Conservation (phyloP, 2,888 invertebrate genomes). For the Dicycla oo region DNA sequence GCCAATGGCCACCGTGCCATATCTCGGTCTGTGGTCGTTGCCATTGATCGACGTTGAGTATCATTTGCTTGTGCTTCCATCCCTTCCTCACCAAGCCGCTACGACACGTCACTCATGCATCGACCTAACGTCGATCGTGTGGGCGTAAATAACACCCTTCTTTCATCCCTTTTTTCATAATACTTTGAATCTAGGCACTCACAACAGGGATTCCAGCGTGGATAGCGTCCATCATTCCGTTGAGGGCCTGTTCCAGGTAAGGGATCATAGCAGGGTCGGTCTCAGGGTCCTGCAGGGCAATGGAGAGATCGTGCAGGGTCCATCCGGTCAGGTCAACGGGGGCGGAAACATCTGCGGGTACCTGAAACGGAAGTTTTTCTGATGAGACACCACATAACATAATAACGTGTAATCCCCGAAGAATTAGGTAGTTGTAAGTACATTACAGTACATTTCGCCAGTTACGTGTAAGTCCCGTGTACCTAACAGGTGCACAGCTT, state of each 20-base stretch:
- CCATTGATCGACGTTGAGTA: too few species aligned
- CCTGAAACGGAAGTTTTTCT: slow-evolving; percentile 43
- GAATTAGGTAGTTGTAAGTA: too few species aligned
- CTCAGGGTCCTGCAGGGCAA: slow-evolving; percentile 73
- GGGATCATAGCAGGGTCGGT: slow-evolving; percentile 73
- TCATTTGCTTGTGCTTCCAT: too few species aligned
- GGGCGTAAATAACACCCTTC: too few species aligned
- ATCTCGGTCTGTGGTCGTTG: too few species aligned
- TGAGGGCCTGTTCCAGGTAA: slow-evolving; percentile 74
- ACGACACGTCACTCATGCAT: too few species aligned
- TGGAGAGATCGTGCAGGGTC: slow-evolving; percentile 72
- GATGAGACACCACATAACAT: neutral
- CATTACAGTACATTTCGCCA: neutral
- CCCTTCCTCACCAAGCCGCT: too few species aligned
- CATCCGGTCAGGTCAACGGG: slow-evolving; percentile 71
- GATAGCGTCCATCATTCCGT: slow-evolving; percentile 73
- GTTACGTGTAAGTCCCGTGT: neutral
- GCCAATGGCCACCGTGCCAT: too few species aligned
- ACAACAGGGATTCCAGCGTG: slow-evolving; percentile 72
- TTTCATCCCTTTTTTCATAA: too few species aligned
- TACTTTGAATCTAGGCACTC: slow-evolving; percentile 44
- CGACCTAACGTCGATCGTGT: too few species aligned
- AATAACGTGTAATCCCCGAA: neutral
- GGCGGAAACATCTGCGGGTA: slow-evolving; percentile 64
- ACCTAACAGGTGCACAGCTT: too few species aligned